These are phyloP conservation scores for Drosophila neutralis DNA, from an alignment of 2,888 invertebrate species.

Conservation along the genomic window DNA sequence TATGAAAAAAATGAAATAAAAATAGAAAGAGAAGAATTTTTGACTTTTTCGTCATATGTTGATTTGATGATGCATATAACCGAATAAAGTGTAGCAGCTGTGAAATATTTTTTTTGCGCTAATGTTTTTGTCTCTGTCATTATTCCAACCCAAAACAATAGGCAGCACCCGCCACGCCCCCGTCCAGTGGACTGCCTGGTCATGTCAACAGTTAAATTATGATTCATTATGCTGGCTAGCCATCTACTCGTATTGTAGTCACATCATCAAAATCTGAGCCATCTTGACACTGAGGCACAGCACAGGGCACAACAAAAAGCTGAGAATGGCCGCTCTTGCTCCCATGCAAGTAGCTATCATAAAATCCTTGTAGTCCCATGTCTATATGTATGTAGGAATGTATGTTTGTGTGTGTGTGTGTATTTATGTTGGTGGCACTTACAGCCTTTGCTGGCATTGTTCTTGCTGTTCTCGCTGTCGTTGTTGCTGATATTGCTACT, in stretches of 20 bases:
- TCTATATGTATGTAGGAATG: slow-evolving; percentile 19
- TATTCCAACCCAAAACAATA: background rate
- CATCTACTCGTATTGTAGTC: slow-evolving; percentile 55
- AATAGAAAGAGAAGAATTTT: background rate
- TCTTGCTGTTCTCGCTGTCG: slow-evolving; percentile 32
- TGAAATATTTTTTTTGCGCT: slow-evolving; percentile 19
- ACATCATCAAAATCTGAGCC: slow-evolving; percentile 62
- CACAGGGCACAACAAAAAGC: slow-evolving; percentile 7
- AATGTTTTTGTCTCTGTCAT: slow-evolving; percentile 20
- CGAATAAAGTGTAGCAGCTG: slow-evolving; percentile 43
- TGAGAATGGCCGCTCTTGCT: slow-evolving; percentile 24
- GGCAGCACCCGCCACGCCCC: background rate
- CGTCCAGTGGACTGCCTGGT: slow-evolving; percentile 15
- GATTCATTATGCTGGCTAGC: slow-evolving; percentile 62
- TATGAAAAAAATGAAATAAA: background rate
- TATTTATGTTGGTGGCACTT: slow-evolving; percentile 38
- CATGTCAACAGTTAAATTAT: slow-evolving; percentile 68
- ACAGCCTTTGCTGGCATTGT: slow-evolving; percentile 49
- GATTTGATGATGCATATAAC: background rate
- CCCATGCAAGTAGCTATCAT: slow-evolving; percentile 56
- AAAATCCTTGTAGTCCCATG: slow-evolving; percentile 47
- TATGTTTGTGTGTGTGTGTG: background rate
- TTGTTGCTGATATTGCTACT: slow-evolving; percentile 33
- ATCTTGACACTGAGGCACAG: slow-evolving; percentile 41
- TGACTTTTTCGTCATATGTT: too few species aligned